phyloP scores from a whole-genome alignment of 2,797 vertebrate genomes.

The Sebastolobus alascanus region DNA sequence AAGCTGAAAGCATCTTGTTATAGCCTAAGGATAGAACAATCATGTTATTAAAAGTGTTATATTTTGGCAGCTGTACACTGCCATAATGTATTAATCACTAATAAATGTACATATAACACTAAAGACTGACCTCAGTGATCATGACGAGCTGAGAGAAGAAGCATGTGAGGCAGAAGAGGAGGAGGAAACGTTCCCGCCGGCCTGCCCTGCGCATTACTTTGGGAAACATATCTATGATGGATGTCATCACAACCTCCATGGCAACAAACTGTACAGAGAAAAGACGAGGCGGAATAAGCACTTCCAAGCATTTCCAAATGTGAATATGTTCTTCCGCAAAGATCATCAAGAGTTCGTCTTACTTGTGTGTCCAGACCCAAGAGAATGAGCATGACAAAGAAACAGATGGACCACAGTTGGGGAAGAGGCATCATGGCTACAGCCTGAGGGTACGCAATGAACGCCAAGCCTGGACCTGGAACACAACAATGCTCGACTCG shows the following conservation, averaged over 20 bases:
- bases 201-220: conserved; percentile 71
- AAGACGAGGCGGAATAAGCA: neutral
- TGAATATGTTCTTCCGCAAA: neutral
- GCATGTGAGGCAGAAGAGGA: conserved; percentile 80
- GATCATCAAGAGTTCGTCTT: neutral
- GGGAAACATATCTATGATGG: conserved; percentile 82
- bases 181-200: conserved; percentile 75
- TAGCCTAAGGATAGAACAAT: neutral
- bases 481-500: neutral
- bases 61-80: rapidly evolving
- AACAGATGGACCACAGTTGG: conserved; percentile 92
- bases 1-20: neutral
- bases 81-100: too few relatives aligned
- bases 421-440: conserved; percentile 93
- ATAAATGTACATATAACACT: neutral
- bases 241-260: conserved; percentile 83
- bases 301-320: neutral
- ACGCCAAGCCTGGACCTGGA: conserved; percentile 94
- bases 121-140: conserved; percentile 80
- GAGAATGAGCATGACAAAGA: conserved; percentile 94
- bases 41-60: rapidly evolving
- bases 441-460: conserved; percentile 92
- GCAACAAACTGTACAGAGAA: conserved; percentile 76
- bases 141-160: conserved; percentile 81
- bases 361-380: conserved; percentile 94